A percentile compares a stretch with the other conserved stretches of the same genome.
phyloP scores from a whole-genome alignment of 2,888 invertebrate species.

The Drosophila pseudotakahashii region DNA sequence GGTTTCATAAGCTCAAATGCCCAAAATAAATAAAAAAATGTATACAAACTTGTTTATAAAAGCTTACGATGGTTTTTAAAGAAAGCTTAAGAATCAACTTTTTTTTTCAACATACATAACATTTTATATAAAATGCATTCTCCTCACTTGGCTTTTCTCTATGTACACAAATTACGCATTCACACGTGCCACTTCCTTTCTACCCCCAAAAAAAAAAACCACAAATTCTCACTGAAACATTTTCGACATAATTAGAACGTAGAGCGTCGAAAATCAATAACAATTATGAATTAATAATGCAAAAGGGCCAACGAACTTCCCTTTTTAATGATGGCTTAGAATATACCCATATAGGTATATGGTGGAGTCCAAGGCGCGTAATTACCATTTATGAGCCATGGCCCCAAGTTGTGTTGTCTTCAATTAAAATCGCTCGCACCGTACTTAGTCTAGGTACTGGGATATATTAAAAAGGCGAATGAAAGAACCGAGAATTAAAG shows the following conservation, averaged over 20 bases:
- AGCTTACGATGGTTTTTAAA: neutral
- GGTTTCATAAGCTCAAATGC: neutral
- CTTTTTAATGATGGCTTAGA: slow-evolving; percentile 35
- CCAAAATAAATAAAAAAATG: neutral
- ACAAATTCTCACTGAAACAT: neutral
- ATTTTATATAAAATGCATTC: too few relatives aligned
- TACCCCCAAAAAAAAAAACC: neutral
- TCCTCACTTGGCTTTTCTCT: neutral
- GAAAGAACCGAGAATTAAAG: slow-evolving; percentile 13
- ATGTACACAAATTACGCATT: slow-evolving; percentile 5
- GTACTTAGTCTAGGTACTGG: slow-evolving; percentile 10
- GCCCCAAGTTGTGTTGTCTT: slow-evolving; percentile 33
- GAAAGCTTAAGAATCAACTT: neutral
- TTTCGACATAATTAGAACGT: slow-evolving; percentile 3
- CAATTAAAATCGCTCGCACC: slow-evolving; percentile 47
- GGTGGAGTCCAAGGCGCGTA: slow-evolving; percentile 32
- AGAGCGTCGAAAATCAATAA: slow-evolving; percentile 49
- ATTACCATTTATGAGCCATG: slow-evolving; percentile 58
- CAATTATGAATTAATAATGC: slow-evolving; percentile 46
- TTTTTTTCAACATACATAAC: neutral
- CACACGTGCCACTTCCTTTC: slow-evolving; percentile 7
- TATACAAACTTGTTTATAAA: neutral
- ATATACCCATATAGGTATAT: slow-evolving; percentile 1
- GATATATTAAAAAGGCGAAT: neutral
- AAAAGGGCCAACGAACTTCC: slow-evolving; percentile 65